A percentile compares a stretch with the other conserved stretches of the same genome.
These are phyloP conservation scores for Pseudopipra pipra DNA, from an alignment of 2,113 vertebrate genomes.

Conservation along the genomic window DNA sequence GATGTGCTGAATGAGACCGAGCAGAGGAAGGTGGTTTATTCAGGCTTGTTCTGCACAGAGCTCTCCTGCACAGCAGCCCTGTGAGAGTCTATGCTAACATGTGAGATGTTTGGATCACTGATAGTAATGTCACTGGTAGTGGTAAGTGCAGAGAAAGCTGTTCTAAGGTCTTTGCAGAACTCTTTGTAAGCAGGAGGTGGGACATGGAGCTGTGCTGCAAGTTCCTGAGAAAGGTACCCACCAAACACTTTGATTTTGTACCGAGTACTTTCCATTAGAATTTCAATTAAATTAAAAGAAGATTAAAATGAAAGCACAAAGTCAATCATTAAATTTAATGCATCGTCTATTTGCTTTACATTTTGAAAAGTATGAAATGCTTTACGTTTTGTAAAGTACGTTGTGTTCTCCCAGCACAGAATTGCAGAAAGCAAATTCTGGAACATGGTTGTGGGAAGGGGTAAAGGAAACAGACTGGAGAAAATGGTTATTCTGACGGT, in stretches of 20 bases:
- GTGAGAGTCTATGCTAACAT: fast-evolving
- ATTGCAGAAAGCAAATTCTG: not conserved
- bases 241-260: not conserved
- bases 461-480: not conserved
- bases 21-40: not conserved
- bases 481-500: not conserved
- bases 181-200: not conserved
- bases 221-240: not conserved
- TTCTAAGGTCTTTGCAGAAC: not conserved
- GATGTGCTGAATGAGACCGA: not conserved
- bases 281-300: not conserved
- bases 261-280: not conserved
- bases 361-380: not conserved
- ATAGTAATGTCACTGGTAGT: not conserved
- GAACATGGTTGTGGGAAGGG: not conserved
- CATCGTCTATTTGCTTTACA: not conserved
- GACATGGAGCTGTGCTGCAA: not conserved
- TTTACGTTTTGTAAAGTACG: not conserved
- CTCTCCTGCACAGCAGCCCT: not conserved
- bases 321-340: not conserved
- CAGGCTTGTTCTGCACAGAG: not conserved
- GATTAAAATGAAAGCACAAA: not conserved
- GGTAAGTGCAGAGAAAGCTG: not conserved
- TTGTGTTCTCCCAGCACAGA: not conserved
- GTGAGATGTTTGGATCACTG: not conserved